Evolutionary conservation across 2,113 vertebrate genomes (phyloP), one percentile per base, ranked within the genome.

Genomic region (Tragelaphus strepsiceros): DNA sequence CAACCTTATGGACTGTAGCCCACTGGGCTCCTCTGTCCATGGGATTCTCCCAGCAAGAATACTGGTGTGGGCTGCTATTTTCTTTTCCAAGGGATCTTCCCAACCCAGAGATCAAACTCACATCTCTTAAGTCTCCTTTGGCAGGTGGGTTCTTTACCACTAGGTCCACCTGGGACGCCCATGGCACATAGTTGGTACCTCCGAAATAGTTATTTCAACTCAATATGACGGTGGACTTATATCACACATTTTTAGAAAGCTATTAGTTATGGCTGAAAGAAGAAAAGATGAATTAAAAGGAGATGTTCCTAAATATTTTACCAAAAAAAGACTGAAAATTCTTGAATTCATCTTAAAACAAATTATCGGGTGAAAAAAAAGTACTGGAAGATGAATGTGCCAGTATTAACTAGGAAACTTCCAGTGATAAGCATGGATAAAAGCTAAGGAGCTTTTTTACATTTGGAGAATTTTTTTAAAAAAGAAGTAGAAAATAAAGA

Each of bases 31-130:
- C 67, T 35, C 19, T 6, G n/a, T 35, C 67, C 9, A 3, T 71
- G 67, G 19, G 67, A 71, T 22, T 35, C n/a, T 35, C 19, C n/a
- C 22, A n/a, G n/a, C 67, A 35, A 71, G 67, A 71, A 3, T 35
- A 12, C 64, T 35, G n/a, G 67, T 35, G 67, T 35, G n/a, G 67
- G n/a, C n/a, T 71, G 19, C 67, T 6, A 22, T 35, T 71, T 35
- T 6, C 9, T 71, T 35, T 71, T 35, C 67, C 67, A 22, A 9
- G 5, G 67, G 9, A 35, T 71, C 10, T 71, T 71, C 19, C n/a
- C 64, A 71, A 71, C 64, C n/a, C 64, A 71, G n/a, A 4, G n/a
- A 35, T 35, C 1, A 0, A 71, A 22, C n/a, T 1, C 5, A 0
- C 19, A 35, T 39, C 19, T 71, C n/a, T 35, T 12, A 35, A 71